These are phyloP conservation scores for Euphydryas editha DNA, from an alignment of 2,888 invertebrate genomes.

Conservation along the genomic window DNA sequence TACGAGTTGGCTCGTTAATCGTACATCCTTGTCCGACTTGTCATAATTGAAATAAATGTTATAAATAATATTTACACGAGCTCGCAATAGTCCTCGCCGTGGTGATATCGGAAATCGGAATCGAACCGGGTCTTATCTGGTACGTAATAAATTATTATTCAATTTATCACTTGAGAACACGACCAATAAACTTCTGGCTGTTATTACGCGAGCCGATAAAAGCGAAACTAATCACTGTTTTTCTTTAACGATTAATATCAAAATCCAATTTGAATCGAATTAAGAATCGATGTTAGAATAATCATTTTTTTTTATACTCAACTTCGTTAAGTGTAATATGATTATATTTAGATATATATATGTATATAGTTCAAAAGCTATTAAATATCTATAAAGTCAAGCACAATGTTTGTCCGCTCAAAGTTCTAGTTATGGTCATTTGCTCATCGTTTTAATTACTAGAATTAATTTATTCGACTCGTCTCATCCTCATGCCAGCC, in stretches of 20 bases:
- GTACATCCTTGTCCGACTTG: conserved; percentile 29
- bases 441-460: conserved; percentile 69
- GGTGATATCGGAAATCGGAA: conserved; percentile 63
- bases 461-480: conserved; percentile 78
- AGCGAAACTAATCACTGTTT: conserved; percentile 62
- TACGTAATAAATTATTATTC: conserved; percentile 79
- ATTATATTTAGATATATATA: too few relatives aligned
- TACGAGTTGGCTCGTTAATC: conserved; percentile 30
- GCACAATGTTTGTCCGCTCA: conserved; percentile 42
- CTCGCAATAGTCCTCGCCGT: conserved; percentile 48
- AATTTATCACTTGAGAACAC: conserved; percentile 73
- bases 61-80: conserved; percentile 36
- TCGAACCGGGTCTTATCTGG: conserved; percentile 68
- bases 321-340: too few relatives aligned
- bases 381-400: conserved; percentile 5
- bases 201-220: conserved; percentile 75
- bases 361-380: neutral
- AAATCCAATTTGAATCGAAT: conserved; percentile 40
- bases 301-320: conserved; percentile 16
- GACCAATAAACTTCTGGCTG: conserved; percentile 77
- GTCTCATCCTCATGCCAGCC: conserved; percentile 60
- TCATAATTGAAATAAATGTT: conserved; percentile 33
- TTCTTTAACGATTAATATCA: conserved; percentile 46
- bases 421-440: conserved; percentile 33
- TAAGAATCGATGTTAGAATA: conserved; percentile 27